These are phyloP conservation scores for Neoarius graeffei DNA, from an alignment of 2,113 vertebrate genomes.

Conservation along the genomic window DNA sequence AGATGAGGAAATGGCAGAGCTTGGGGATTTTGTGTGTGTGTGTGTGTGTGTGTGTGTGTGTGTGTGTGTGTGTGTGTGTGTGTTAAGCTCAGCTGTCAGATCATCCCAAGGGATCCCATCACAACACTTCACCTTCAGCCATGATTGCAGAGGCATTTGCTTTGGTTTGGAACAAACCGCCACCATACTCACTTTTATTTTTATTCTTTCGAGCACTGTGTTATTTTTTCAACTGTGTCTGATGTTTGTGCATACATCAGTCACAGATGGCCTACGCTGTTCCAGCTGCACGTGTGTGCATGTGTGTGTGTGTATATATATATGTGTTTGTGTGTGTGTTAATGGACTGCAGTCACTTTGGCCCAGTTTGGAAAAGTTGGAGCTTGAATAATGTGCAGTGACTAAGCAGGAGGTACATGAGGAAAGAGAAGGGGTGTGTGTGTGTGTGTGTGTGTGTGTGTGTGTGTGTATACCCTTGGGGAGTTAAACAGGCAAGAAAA, in stretches of 20 bases:
- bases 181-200: background rate
- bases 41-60: constrained; percentile 4
- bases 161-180: background rate
- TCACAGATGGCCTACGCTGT: background rate
- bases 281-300: background rate
- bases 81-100: constrained; percentile 24
- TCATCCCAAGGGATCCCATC: constrained; percentile 26
- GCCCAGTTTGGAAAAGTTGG: constrained; percentile 20
- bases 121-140: constrained; percentile 23
- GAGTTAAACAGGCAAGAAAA: constrained; percentile 74
- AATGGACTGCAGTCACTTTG: constrained; percentile 35
- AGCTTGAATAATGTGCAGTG: constrained; percentile 36
- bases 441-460: constrained; percentile 43
- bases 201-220: background rate
- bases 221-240: background rate
- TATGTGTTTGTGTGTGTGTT: constrained; percentile 23
- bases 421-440: constrained; percentile 18
- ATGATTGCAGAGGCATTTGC: constrained; percentile 12
- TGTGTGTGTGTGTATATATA: background rate
- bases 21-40: constrained; percentile 26
- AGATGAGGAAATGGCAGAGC: constrained; percentile 30
- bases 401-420: constrained; percentile 28
- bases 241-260: background rate
- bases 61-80: constrained; percentile 32
- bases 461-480: constrained; percentile 61